phyloP scores from a whole-genome alignment of 35 echinoderm and acorn worm genomes.

The Amphiura filiformis region DNA sequence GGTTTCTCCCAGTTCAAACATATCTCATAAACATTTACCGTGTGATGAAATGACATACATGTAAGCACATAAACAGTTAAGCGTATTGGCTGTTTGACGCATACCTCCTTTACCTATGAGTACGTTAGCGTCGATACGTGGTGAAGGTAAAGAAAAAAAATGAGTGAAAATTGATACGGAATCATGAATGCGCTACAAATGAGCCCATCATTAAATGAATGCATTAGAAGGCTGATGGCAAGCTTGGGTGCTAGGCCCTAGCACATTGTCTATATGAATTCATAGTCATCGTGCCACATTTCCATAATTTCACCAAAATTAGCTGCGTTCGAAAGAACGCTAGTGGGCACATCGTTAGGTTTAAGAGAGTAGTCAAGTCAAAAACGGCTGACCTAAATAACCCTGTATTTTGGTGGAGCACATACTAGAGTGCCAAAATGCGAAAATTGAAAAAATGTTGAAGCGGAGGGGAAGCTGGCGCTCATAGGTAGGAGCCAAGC shows the following conservation, averaged over 20 bases:
- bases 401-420: background rate
- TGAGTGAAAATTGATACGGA: slow-evolving; percentile 7
- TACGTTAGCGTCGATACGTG: background rate
- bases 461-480: background rate
- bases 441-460: slow-evolving; percentile 8
- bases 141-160: background rate
- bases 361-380: background rate
- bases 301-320: slow-evolving; percentile 15
- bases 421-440: background rate
- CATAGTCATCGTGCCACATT: background rate
- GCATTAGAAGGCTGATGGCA: background rate
- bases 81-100: background rate
- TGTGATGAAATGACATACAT: background rate
- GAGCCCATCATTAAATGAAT: slow-evolving; percentile 6
- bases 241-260: slow-evolving; percentile 2
- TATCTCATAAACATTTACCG: background rate
- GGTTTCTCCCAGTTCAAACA: background rate
- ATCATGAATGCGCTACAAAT: slow-evolving; percentile 4
- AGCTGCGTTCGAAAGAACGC: background rate
- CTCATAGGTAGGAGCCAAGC: background rate
- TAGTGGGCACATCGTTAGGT: background rate
- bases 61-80: background rate
- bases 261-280: background rate
- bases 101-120: background rate
- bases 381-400: background rate